These are phyloP conservation scores for Leptobrachium ailaonicum DNA, from an alignment of 2,113 vertebrate genomes.

Conservation along the genomic window DNA sequence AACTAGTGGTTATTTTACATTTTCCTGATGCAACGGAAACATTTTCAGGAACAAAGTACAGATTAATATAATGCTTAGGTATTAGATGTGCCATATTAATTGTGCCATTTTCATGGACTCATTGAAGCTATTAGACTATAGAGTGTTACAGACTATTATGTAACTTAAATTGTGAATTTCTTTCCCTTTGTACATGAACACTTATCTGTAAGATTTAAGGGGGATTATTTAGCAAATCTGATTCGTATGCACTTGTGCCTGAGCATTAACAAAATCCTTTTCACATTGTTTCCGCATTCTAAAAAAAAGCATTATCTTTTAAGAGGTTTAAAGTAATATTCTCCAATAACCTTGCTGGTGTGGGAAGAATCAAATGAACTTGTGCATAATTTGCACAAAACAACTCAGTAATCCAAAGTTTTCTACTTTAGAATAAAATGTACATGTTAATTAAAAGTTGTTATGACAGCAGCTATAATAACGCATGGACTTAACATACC, in stretches of 20 bases:
- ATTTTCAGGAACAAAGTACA: background rate
- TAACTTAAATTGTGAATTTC: constrained; percentile 18
- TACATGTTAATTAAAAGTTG: too few relatives aligned
- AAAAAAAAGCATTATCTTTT: constrained; percentile 22
- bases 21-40: background rate
- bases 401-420: too few relatives aligned
- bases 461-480: too few relatives aligned
- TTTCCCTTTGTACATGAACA: constrained; percentile 22
- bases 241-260: constrained; percentile 18
- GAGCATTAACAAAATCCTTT: constrained; percentile 28
- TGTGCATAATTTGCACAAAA: background rate
- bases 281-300: constrained; percentile 23
- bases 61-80: background rate
- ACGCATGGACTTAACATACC: too few relatives aligned
- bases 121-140: constrained; percentile 10
- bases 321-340: constrained; percentile 28
- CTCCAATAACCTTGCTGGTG: background rate
- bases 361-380: background rate
- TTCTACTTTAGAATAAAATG: too few relatives aligned
- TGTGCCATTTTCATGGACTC: constrained; percentile 7
- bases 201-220: constrained; percentile 27
- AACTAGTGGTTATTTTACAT: background rate
- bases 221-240: constrained; percentile 27
- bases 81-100: constrained; percentile 5
- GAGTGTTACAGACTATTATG: background rate